A percentile compares a stretch with the other conserved stretches of the same genome.
These are phyloP conservation scores for Gari tellinella DNA, from an alignment of 2,888 invertebrate genomes.

Conservation along the genomic window DNA sequence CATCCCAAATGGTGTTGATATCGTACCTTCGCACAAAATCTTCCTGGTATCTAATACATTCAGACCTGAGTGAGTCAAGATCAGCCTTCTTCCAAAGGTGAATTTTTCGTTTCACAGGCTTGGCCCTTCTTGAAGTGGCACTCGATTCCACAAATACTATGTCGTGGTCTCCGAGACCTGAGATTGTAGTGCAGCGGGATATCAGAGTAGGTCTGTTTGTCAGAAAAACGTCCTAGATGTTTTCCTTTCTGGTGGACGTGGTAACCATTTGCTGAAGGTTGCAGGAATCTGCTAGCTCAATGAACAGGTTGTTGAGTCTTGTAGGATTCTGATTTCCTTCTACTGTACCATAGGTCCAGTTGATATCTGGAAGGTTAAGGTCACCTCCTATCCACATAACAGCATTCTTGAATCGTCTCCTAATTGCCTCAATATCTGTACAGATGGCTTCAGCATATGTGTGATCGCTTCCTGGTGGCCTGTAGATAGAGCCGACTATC, in stretches of 20 bases:
- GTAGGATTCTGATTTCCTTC: constrained; percentile 24
- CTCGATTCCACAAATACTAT: no score
- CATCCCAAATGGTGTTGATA: no score
- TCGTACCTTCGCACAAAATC: no score
- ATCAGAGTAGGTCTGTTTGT: no score
- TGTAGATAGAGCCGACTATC: constrained; percentile 24
- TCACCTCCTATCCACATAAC: constrained; percentile 30
- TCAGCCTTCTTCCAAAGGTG: no score
- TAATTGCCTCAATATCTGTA: not conserved
- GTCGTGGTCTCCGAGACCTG: no score
- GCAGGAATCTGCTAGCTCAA: constrained; percentile 5
- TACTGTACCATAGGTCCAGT: constrained; percentile 24
- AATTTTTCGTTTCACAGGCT: no score
- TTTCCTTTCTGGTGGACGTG: constrained; percentile 3
- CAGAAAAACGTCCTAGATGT: no score
- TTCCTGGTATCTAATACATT: no score
- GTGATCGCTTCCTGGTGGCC: constrained; percentile 20
- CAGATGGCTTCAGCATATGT: not conserved
- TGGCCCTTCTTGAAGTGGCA: no score
- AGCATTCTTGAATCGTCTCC: constrained; percentile 3
- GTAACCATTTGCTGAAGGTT: constrained; percentile 13
- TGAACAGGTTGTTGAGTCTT: constrained; percentile 16
- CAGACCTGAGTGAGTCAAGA: no score
- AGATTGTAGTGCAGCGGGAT: no score
- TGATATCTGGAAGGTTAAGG: constrained; percentile 30